A percentile compares a stretch with the other conserved stretches of the same genome.
Evolutionary conservation across 2,888 invertebrate genomes (phyloP).

Genomic region (Graphium colonna): DNA sequence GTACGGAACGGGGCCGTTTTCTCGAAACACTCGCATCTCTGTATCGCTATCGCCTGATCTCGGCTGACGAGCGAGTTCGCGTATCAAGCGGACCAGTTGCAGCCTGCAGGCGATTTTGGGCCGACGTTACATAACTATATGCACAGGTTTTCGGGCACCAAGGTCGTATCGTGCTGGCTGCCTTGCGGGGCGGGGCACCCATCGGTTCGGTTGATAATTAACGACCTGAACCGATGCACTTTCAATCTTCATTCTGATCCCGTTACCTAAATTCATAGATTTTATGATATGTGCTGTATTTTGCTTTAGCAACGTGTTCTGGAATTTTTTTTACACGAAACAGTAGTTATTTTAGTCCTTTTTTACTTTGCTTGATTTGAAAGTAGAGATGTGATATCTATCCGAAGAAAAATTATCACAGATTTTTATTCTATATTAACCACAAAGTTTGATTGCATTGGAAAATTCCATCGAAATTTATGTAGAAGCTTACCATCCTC

Average conservation of each 20-base stretch:
- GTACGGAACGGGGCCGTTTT: conserved; percentile 27
- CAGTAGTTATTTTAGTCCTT: not conserved
- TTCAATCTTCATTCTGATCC: conserved; percentile 60
- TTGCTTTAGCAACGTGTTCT: too few relatives aligned
- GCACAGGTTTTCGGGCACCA: conserved; percentile 53
- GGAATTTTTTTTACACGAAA: too few relatives aligned
- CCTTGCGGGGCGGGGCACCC: conserved; percentile 59
- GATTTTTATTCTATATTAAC: too few relatives aligned
- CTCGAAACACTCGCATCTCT: conserved; percentile 36
- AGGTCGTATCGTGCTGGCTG: conserved; percentile 53
- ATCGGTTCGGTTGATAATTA: conserved; percentile 62
- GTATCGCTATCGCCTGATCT: conserved; percentile 45
- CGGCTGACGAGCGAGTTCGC: conserved; percentile 48
- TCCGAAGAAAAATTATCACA: too few relatives aligned
- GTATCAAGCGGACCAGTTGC: conserved; percentile 60
- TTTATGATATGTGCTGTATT: too few relatives aligned
- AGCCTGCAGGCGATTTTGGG: conserved; percentile 56
- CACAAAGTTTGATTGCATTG: too few relatives aligned
- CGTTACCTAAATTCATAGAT: conserved; percentile 54
- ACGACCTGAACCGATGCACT: conserved; percentile 63
- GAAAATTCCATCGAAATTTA: not conserved
- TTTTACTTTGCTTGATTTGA: too few relatives aligned
- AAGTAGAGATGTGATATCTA: too few relatives aligned
- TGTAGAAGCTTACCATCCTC: conserved; percentile 2
- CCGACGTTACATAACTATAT: conserved; percentile 56